Conservation (phyloP, 2,797 vertebrate species). For the Mus spretus region DNA sequence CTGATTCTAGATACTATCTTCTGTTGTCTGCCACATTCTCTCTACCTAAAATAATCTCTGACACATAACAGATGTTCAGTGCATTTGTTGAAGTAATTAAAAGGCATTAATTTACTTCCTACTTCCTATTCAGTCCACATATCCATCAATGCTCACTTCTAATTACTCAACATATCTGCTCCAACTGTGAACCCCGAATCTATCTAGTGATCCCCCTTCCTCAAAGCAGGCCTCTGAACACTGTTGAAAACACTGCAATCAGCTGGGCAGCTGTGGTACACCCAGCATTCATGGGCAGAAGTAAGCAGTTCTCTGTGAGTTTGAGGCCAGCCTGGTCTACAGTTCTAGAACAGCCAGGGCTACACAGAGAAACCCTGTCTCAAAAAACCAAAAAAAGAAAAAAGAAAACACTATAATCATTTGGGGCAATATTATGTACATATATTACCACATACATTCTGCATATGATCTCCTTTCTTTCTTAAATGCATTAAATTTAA, state of each 20-base stretch:
- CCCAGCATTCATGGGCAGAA: not conserved
- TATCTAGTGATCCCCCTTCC: not conserved
- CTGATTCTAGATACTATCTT: not conserved
- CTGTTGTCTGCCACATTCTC: not conserved
- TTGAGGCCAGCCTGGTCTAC: not conserved
- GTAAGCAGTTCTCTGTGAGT: not conserved
- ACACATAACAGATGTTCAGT: not conserved
- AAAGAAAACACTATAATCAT: not conserved
- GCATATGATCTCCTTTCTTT: not conserved
- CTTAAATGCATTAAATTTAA: slow-evolving; percentile 1
- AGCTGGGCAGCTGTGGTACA: not conserved
- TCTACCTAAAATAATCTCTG: slow-evolving; percentile 4
- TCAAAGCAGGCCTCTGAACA: not conserved
- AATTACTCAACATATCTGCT: not conserved
- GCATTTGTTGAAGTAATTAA: not conserved
- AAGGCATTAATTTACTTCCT: not conserved
- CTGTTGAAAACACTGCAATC: not conserved
- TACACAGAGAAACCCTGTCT: not conserved
- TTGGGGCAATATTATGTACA: not conserved
- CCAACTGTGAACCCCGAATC: not conserved
- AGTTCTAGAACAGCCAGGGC: not conserved
- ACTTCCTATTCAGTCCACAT: not conserved
- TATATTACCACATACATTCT: not conserved
- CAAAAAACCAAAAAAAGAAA: not conserved
- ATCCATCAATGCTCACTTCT: not conserved